Conservation (phyloP, 2,888 invertebrate genomes). For the Rapana venosa region DNA sequence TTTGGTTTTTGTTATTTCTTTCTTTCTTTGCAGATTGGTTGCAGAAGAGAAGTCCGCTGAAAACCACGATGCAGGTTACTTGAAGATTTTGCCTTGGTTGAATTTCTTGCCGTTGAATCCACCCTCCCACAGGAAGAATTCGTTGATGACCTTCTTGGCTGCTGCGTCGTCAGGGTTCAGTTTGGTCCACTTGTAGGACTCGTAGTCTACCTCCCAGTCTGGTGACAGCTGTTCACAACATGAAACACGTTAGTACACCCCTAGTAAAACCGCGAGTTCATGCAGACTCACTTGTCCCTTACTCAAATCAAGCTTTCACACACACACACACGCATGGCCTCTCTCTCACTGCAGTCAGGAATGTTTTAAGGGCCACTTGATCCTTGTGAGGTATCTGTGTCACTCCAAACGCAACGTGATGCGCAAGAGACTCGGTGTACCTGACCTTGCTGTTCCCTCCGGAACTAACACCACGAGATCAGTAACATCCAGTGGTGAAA, state of each 20-base stretch:
- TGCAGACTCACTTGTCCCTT: background rate
- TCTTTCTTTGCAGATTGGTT: background rate
- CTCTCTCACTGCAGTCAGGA: no score
- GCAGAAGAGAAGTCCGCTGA: background rate
- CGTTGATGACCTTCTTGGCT: conserved; percentile 90
- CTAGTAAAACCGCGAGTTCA: background rate
- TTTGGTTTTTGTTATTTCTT: background rate
- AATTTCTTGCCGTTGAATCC: conserved; percentile 94
- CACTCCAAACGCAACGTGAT: conserved; percentile 38
- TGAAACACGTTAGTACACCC: background rate
- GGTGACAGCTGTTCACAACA: conserved; percentile 84
- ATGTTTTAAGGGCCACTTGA: background rate
- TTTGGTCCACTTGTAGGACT: conserved; percentile 96
- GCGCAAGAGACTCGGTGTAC: conserved; percentile 38
- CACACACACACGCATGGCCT: no score
- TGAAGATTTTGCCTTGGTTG: conserved; percentile 99
- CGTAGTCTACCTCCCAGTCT: conserved; percentile 98
- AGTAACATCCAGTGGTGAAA: conserved; percentile 19
- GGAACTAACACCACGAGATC: conserved; percentile 38
- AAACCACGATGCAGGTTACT: conserved; percentile 81
- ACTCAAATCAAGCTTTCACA: no score
- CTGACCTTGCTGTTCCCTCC: conserved; percentile 32
- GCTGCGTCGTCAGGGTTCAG: conserved; percentile 88
- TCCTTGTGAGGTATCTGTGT: conserved; percentile 32
- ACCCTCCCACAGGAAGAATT: conserved; percentile 95